A percentile compares a stretch with the other conserved stretches of the same genome.
phyloP scores from a whole-genome alignment of 2,113 vertebrate genomes.

The Channa maculata region DNA sequence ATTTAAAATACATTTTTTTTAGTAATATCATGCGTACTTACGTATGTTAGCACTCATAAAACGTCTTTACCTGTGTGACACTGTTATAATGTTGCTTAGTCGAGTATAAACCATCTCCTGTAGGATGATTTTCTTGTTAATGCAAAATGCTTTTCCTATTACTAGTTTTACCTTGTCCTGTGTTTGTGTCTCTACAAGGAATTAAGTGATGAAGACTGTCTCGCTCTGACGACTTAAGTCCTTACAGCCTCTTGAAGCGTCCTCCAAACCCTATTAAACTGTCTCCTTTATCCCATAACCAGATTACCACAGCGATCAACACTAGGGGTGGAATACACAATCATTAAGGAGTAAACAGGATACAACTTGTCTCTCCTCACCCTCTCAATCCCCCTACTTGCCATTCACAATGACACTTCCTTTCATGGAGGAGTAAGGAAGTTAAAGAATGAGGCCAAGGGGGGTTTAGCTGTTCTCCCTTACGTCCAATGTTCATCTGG shows the following conservation, averaged over 20 bases:
- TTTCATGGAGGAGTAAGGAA: slow-evolving; percentile 56
- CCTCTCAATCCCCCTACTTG: slow-evolving; percentile 19
- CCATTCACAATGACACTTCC: slow-evolving; percentile 42
- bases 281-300: slow-evolving; percentile 65
- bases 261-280: slow-evolving; percentile 64
- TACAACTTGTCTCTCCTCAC: slow-evolving; percentile 20
- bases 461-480: slow-evolving; percentile 21
- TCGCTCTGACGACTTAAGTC: slow-evolving; percentile 50
- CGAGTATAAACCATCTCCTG: slow-evolving; percentile 6
- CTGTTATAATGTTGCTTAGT: slow-evolving; percentile 10
- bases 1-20: neutral
- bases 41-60: neutral
- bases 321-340: slow-evolving; percentile 9
- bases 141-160: slow-evolving; percentile 11
- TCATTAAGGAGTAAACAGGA: slow-evolving; percentile 55
- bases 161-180: neutral
- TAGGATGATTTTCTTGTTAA: slow-evolving; percentile 6
- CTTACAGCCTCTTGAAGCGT: slow-evolving; percentile 28
- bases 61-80: slow-evolving; percentile 45
- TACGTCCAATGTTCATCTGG: slow-evolving; percentile 27
- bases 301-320: slow-evolving; percentile 59
- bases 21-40: neutral
- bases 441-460: slow-evolving; percentile 33
- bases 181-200: slow-evolving; percentile 14
- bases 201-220: slow-evolving; percentile 34